Conservation (phyloP, 2,797 vertebrate species). For the Macroramphosus scolopax region DNA sequence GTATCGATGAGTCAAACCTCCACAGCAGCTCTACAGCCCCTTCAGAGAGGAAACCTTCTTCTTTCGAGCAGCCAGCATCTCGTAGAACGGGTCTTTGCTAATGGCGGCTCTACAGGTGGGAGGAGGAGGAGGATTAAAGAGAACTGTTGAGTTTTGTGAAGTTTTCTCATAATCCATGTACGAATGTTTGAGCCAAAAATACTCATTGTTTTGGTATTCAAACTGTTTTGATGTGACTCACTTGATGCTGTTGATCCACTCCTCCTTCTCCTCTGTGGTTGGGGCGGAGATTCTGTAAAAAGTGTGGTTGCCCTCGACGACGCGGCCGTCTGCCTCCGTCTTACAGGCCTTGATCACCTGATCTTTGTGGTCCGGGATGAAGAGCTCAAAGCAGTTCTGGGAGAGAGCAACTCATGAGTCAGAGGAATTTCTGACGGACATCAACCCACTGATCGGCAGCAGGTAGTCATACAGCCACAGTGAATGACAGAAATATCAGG, state of each 20-base stretch:
- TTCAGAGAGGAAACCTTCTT: conserved; percentile 95
- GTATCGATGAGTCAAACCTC: conserved; percentile 7
- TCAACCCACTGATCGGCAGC: no score
- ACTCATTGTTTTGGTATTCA: no score
- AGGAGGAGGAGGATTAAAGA: neutral
- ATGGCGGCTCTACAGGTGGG: conserved; percentile 86
- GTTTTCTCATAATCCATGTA: no score
- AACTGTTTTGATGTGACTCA: conserved; percentile 64
- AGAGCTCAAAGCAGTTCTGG: conserved; percentile 98
- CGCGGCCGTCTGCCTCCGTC: conserved; percentile 93
- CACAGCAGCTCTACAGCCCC: conserved; percentile 74
- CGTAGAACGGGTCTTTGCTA: conserved; percentile 97
- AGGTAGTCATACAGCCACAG: no score
- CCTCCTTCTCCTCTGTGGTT: conserved; percentile 91
- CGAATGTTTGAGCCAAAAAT: no score
- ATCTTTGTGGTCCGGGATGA: conserved; percentile 95
- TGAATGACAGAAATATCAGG: neutral
- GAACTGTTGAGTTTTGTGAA: no score
- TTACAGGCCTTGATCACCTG: conserved; percentile 99
- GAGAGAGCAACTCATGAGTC: neutral
- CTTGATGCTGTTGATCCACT: conserved; percentile 98
- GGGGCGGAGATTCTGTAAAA: conserved; percentile 97
- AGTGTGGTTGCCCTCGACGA: conserved; percentile 97
- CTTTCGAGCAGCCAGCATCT: conserved; percentile 96
- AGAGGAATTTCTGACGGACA: no score